A percentile compares a stretch with the other conserved stretches of the same genome.
Conservation (phyloP, 2,113 vertebrate genomes). For the Agelaius phoeniceus region DNA sequence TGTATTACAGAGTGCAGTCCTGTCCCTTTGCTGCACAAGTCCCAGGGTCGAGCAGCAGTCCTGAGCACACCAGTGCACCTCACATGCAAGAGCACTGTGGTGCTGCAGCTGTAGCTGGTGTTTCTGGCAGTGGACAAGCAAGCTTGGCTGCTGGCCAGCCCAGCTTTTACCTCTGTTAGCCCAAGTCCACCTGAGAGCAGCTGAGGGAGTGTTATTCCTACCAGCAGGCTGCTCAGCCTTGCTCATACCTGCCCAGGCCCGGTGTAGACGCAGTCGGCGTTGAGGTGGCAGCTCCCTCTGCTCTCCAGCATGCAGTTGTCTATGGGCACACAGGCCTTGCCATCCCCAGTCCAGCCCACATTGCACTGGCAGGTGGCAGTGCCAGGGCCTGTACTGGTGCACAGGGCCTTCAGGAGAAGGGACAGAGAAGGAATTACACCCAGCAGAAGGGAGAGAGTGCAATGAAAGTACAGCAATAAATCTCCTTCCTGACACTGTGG, state of each 20-base stretch:
- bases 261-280: slow-evolving; percentile 81
- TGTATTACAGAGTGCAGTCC: background rate
- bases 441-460: background rate
- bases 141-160: background rate
- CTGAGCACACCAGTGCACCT: background rate
- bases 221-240: background rate
- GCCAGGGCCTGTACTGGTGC: slow-evolving; percentile 75
- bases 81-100: too few relatives aligned
- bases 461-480: background rate
- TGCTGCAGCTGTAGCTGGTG: background rate
- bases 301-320: slow-evolving; percentile 84
- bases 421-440: background rate
- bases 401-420: slow-evolving; percentile 80
- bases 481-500: background rate
- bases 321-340: slow-evolving; percentile 82
- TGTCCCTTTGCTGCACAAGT: background rate
- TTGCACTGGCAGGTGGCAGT: slow-evolving; percentile 80
- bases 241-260: slow-evolving; percentile 89
- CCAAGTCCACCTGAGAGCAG: background rate
- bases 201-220: background rate
- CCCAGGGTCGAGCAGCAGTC: background rate
- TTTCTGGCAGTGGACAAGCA: background rate
- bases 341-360: slow-evolving; percentile 90
- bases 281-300: slow-evolving; percentile 83
- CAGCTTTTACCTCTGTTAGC: background rate